Conservation (phyloP, 2,113 vertebrate genomes). For the Dendropsophus ebraccatus region DNA sequence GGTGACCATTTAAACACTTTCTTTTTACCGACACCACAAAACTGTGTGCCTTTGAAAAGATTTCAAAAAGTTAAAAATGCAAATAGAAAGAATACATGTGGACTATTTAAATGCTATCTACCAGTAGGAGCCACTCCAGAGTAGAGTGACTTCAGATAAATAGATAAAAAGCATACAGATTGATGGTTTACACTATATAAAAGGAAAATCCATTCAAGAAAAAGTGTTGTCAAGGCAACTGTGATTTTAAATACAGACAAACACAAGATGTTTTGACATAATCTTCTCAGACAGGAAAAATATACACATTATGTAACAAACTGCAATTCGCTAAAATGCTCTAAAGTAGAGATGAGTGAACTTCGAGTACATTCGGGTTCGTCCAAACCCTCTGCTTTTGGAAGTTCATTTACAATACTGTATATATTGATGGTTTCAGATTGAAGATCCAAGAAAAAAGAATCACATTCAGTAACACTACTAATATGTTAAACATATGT, state of each 20-base stretch:
- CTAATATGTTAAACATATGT: too few species aligned
- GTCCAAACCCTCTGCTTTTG: too few species aligned
- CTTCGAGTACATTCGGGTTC: too few species aligned
- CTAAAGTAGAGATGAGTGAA: too few species aligned
- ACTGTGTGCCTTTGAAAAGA: background rate
- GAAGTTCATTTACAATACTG: too few species aligned
- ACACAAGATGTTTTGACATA: constrained; percentile 52
- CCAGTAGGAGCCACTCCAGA: constrained; percentile 38
- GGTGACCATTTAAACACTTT: too few species aligned
- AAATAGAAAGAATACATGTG: background rate
- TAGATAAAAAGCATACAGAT: constrained; percentile 2
- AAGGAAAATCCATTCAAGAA: constrained; percentile 49
- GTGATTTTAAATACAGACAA: constrained; percentile 51
- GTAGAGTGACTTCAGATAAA: constrained; percentile 17
- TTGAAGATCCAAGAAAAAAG: too few species aligned
- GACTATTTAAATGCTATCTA: background rate
- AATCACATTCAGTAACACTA: too few species aligned
- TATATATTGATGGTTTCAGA: too few species aligned
- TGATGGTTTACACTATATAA: constrained; percentile 30
- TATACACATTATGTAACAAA: constrained; percentile 41
- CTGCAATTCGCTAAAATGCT: constrained; percentile 42
- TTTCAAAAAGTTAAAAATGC: background rate
- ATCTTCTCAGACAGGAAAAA: constrained; percentile 48
- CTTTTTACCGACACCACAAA: background rate
- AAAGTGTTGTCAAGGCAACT: constrained; percentile 55